phyloP scores from a whole-genome alignment of 2,888 invertebrate species.

The Leptopilina myrica region DNA sequence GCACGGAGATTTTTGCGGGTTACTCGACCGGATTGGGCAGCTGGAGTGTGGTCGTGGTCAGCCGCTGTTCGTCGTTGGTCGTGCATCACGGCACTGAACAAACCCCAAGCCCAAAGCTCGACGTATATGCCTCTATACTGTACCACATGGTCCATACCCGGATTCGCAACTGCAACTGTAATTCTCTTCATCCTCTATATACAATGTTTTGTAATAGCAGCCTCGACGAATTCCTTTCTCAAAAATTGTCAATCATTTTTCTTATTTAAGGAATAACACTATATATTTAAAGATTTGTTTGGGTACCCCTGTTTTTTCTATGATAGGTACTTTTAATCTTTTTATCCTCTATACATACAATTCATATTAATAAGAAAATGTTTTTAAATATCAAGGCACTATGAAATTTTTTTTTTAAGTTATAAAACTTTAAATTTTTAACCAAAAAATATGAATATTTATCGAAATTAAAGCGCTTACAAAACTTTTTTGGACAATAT shows the following conservation, averaged over 20 bases:
- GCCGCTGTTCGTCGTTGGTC: slow-evolving; percentile 73
- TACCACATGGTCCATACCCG: slow-evolving; percentile 58
- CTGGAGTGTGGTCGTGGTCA: slow-evolving; percentile 76
- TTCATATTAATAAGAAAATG: no score
- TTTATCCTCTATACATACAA: no score
- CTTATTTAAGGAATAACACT: no score
- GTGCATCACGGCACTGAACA: slow-evolving; percentile 76
- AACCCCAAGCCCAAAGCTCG: slow-evolving; percentile 71
- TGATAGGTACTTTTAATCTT: no score
- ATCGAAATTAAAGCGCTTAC: no score
- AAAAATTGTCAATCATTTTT: neutral
- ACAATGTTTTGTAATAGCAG: neutral
- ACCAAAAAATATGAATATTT: no score
- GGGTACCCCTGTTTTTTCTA: no score
- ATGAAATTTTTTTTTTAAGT: no score
- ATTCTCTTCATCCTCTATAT: slow-evolving; percentile 35
- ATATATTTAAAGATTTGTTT: no score
- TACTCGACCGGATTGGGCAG: slow-evolving; percentile 68
- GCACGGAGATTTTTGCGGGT: slow-evolving; percentile 71
- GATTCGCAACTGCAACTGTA: slow-evolving; percentile 41
- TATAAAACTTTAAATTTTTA: no score
- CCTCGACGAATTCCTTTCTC: neutral
- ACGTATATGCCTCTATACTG: slow-evolving; percentile 60
- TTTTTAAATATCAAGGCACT: no score
- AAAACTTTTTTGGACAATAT: no score